phyloP scores from a whole-genome alignment of 2,888 invertebrate genomes.

The Polydrusus cervinus region DNA sequence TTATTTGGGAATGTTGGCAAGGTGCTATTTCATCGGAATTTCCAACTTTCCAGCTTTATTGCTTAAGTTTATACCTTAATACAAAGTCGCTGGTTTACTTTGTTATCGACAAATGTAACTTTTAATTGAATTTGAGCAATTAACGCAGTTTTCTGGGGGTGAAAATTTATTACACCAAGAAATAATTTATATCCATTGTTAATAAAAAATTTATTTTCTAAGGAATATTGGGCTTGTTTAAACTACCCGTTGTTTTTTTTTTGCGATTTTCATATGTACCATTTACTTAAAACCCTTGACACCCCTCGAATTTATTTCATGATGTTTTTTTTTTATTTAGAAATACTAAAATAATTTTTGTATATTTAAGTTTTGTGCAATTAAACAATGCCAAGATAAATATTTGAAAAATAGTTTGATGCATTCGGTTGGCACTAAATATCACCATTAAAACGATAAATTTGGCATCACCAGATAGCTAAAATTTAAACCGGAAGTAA shows the following conservation, averaged over 20 bases:
- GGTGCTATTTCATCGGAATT: slow-evolving; percentile 12
- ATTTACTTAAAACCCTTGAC: too few relatives aligned
- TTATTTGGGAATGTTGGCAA: slow-evolving; percentile 2
- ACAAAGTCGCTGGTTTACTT: slow-evolving; percentile 11
- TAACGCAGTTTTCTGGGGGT: background rate
- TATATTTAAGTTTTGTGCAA: too few relatives aligned
- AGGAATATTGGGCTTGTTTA: background rate
- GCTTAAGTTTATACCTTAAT: slow-evolving; percentile 14
- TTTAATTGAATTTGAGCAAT: slow-evolving; percentile 1
- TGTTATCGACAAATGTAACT: slow-evolving; percentile 3
- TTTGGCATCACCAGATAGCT: too few relatives aligned
- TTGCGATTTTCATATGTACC: too few relatives aligned
- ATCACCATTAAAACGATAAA: too few relatives aligned
- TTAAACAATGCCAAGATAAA: too few relatives aligned
- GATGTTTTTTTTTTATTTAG: too few relatives aligned
- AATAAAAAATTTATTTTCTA: background rate
- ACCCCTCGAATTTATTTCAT: too few relatives aligned
- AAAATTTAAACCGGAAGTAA: too few relatives aligned
- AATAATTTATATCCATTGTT: background rate
- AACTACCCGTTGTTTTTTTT: background rate
- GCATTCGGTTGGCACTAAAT: too few relatives aligned
- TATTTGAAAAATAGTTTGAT: too few relatives aligned
- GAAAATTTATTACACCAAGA: slow-evolving; percentile 2
- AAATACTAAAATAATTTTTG: too few relatives aligned
- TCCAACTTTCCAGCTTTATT: slow-evolving; percentile 16